Percentiles rank a stretch among this genome's conserved stretches.
phyloP scores from a whole-genome alignment of 2,888 invertebrate species.

The Flexamia atlantica region DNA sequence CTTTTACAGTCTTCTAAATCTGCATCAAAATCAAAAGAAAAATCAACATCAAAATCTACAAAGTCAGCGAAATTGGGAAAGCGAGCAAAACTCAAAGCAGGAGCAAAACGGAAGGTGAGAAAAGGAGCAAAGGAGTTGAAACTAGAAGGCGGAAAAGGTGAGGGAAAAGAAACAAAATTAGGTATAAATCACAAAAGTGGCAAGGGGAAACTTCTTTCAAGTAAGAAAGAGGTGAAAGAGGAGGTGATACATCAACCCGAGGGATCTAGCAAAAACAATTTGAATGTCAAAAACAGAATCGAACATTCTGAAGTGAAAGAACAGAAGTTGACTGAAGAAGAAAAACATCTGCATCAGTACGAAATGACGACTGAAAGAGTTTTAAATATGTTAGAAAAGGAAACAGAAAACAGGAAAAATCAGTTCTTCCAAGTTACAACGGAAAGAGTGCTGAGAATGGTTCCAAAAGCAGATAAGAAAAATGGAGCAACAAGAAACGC shows the following conservation, averaged over 20 bases:
- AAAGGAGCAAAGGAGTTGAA: not conserved
- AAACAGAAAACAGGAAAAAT: not conserved
- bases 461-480: not conserved
- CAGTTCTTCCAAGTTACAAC: not conserved
- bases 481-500: not conserved
- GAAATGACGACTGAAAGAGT: constrained; percentile 15
- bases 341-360: not conserved
- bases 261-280: not conserved
- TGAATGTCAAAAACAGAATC: not conserved
- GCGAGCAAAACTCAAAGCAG: constrained; percentile 9
- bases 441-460: constrained; percentile 12
- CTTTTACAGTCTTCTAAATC: constrained; percentile 20
- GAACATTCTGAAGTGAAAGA: not conserved
- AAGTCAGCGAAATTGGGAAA: not conserved
- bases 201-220: not conserved
- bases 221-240: not conserved
- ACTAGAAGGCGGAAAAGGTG: not conserved
- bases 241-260: not conserved
- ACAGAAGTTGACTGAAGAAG: not conserved
- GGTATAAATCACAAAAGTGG: not conserved
- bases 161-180: not conserved
- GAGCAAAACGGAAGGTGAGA: not conserved
- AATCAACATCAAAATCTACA: not conserved
- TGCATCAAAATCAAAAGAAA: constrained; percentile 20
- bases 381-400: not conserved